These are phyloP conservation scores for Myripristis jacobus DNA, from an alignment of 2,797 vertebrate genomes.

Conservation along the genomic window DNA sequence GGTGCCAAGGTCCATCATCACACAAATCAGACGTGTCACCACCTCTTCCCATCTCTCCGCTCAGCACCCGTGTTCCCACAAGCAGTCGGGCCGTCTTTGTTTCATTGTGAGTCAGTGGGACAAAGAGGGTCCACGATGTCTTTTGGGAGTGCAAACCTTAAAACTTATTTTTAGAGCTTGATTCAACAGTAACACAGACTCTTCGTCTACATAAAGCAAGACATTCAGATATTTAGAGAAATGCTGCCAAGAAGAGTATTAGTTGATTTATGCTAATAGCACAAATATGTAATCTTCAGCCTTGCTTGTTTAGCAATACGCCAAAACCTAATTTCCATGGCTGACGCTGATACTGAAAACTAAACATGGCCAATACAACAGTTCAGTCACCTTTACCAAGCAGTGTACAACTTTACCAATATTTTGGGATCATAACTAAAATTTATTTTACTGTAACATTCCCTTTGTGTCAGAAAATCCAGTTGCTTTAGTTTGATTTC, in stretches of 20 bases:
- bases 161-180: slow-evolving; percentile 4
- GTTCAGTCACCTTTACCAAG: slow-evolving; percentile 22
- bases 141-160: background rate
- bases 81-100: slow-evolving; percentile 9
- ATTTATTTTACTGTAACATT: background rate
- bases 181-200: background rate
- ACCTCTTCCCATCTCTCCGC: background rate
- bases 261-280: slow-evolving; percentile 35
- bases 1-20: slow-evolving; percentile 75
- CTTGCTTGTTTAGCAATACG: no score
- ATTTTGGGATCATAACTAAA: slow-evolving; percentile 11
- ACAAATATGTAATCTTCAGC: slow-evolving; percentile 30
- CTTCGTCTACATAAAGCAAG: background rate
- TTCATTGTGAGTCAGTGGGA: slow-evolving; percentile 23
- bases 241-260: slow-evolving; percentile 3
- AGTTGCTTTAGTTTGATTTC: background rate
- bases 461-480: slow-evolving; percentile 13
- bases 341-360: no score
- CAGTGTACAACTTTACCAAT: slow-evolving; percentile 31
- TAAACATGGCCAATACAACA: no score
- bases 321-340: slow-evolving; percentile 1
- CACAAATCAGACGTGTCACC: slow-evolving; percentile 14
- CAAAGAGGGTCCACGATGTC: slow-evolving; percentile 1
- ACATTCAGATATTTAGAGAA: background rate
- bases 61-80: slow-evolving; percentile 7